phyloP scores from a whole-genome alignment of 1,140 invertebrate genomes.

The Copidosoma floridanum region DNA sequence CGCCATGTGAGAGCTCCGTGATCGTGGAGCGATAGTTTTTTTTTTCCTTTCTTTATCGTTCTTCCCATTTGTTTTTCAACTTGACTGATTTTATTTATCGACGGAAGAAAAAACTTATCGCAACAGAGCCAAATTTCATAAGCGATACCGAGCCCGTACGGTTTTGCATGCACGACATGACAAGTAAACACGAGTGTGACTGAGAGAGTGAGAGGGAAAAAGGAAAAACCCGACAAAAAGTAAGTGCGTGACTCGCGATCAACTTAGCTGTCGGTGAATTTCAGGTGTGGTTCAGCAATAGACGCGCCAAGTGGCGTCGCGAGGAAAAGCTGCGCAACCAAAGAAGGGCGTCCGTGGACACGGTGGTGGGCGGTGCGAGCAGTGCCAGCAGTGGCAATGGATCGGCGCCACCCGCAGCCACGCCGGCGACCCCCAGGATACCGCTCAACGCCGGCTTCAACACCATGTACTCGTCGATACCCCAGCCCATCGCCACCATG shows the following conservation, averaged over 20 bases:
- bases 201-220: neutral
- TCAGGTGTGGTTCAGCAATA: conserved; percentile 98
- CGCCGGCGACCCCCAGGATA: conserved; percentile 64
- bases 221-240: neutral
- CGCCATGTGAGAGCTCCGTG: no score
- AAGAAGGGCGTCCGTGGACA: conserved; percentile 66
- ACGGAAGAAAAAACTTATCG: no score
- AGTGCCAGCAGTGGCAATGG: conserved; percentile 54
- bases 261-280: no score
- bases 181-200: neutral
- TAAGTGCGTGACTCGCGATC: neutral
- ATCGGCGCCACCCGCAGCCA: conserved; percentile 62
- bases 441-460: conserved; percentile 87
- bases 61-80: no score
- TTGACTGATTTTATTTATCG: no score
- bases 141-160: no score
- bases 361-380: conserved; percentile 52
- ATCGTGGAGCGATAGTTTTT: no score
- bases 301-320: conserved; percentile 95
- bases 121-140: no score
- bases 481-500: conserved; percentile 91
- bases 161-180: no score
- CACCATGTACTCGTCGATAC: conserved; percentile 93
- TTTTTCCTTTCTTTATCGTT: no score
- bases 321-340: conserved; percentile 96